Evolutionary conservation across 2,888 invertebrate species (phyloP), one percentile per base, ranked within the genome.

Genomic region (Glaucopsyche alexis): DNA sequence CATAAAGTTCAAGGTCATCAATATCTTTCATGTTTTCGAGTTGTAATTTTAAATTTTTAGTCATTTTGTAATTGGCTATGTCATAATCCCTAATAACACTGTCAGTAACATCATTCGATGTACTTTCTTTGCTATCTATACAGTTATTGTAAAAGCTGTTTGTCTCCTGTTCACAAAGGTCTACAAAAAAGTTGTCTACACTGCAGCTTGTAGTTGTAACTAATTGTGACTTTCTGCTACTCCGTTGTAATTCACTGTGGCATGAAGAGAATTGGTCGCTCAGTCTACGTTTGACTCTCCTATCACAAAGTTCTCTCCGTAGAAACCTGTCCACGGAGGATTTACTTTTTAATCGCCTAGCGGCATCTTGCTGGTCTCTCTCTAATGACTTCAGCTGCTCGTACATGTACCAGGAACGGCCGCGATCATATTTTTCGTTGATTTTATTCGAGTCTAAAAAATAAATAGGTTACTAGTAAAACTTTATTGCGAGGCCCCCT

Each of bases 381-480:
- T 91, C 90, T 1, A 93, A 79, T 1, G 91, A 85, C 79, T 89
- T 92, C 74, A 84, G 92, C 76, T 93, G 93, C 77, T 93, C 92
- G 72, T 90, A 91, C 66, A 91, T 77, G 76, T 91, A 93, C 93
- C 93, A 93, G 7, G 91, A 91, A 7, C 88, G 87, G 71, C 91
- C 87, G 11, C 90, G 83, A 69, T 83, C 82, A n/a, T 88, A 85
- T 77, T 87, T 90, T 78, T 83, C 86, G 72, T 83, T 75, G 75
- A 83, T 80, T 55, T 82, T 80, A 74, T 88, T 83, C 75, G 86
- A 79, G 83, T 89, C 88, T 90, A 78, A 47, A 84, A 83, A 69
- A 72, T 29, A 29, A 29, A 29, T 4, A 29, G 29, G 29, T n/a
- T n/a, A n/a, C n/a, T n/a, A n/a, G n/a, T n/a, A n/a, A n/a, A n/a